Evolutionary conservation across 2,797 vertebrate species (phyloP), one percentile per base, ranked within the genome.

Genomic region (Antennarius maculatus): DNA sequence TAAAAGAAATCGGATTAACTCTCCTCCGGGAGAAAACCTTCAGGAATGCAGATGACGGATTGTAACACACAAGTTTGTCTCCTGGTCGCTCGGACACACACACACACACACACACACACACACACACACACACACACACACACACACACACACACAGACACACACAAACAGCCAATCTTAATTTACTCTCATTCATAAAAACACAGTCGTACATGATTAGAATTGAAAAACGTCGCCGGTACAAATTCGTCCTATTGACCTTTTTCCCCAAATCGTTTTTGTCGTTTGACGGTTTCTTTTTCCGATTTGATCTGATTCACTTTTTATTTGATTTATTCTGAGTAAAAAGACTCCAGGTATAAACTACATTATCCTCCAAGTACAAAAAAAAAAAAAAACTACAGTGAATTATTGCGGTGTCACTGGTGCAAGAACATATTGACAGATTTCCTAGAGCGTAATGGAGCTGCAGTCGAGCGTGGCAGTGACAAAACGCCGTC

Each of bases 41-140:
- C 85, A 88, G 88, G 89, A 93, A 91, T 89, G 90, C 87, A 89
- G 87, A 91, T 92, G 90, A 91, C 81, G 79, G 89, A 88, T 90
- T 84, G 88, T 65, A 54, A 80, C 14, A 49, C 71, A 82, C 80
- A 84, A 80, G 85, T 90, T 91, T 85, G 84, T 87, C 80, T 84
- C 77, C 81, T 80, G 83, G 88, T 85, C 82, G 81, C 56, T 28
- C 27, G 50, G 64, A 81, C 61, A 16, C 76, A 18, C 52, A 6
- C 28, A 51, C 59, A 8, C 66, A 60, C 43, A 63, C 64, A 45
- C 41, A 50, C 39, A 27, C 64, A 58, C 43, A 13, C 63, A 57
- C 43, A 18, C 29, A 16, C 51, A 53, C 54, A 37, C 23, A 10
- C 16, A 45, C 29, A 43, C 15, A 54, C 14, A 50, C 41, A 27